Evolutionary conservation across 2,888 invertebrate species (phyloP).

Genomic region (Malthinus seriepunctatus): DNA sequence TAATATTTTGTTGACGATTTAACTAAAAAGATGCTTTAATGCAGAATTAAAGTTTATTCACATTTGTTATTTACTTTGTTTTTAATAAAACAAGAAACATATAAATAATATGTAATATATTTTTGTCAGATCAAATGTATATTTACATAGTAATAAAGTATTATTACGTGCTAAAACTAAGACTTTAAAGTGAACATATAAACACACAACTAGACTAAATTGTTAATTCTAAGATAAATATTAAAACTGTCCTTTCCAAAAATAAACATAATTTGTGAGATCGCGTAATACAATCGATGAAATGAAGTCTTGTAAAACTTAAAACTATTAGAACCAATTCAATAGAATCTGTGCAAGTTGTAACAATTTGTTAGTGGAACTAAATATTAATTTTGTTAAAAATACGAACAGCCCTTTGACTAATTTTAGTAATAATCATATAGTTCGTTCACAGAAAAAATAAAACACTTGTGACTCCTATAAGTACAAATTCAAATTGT

Average conservation of each 20-base stretch:
- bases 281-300: constrained; percentile 28
- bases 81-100: background rate
- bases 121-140: constrained; percentile 4
- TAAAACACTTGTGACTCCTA: background rate
- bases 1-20: background rate
- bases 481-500: constrained; percentile 1
- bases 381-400: background rate
- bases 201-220: background rate
- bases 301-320: constrained; percentile 10
- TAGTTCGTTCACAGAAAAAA: constrained; percentile 1
- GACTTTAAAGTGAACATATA: no score
- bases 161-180: no score
- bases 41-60: background rate
- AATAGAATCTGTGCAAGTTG: background rate
- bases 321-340: constrained; percentile 7
- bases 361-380: background rate
- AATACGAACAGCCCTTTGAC: constrained; percentile 1
- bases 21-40: background rate
- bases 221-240: constrained; percentile 23
- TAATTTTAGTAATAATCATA: background rate
- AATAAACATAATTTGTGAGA: constrained; percentile 30
- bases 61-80: background rate
- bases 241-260: constrained; percentile 20
- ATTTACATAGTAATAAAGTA: background rate
- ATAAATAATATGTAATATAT: constrained; percentile 4